Conservation (phyloP, 2,113 vertebrate species). For the Sylvicapra grimmia region DNA sequence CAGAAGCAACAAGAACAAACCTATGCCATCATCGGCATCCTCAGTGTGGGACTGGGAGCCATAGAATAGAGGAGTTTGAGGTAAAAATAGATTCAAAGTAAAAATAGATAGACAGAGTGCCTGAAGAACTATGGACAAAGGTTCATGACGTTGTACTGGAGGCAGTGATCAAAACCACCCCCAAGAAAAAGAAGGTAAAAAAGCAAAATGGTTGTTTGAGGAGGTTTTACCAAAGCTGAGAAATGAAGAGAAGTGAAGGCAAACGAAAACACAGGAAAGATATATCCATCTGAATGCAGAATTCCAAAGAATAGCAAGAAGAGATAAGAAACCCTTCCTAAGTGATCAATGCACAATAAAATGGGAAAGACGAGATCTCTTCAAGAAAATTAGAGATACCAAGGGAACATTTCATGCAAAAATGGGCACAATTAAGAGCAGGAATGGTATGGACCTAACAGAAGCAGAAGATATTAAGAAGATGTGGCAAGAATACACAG, state of each 20-base stretch:
- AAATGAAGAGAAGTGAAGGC: not conserved
- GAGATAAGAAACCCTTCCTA: not conserved
- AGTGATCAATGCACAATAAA: not conserved
- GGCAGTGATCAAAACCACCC: not conserved
- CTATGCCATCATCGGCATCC: not conserved
- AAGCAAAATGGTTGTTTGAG: not conserved
- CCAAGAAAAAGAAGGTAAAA: not conserved
- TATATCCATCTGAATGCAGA: not conserved
- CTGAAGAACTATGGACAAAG: not conserved
- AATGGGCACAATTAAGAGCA: not conserved
- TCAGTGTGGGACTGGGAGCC: not conserved
- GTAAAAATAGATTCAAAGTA: not conserved
- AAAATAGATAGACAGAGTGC: not conserved
- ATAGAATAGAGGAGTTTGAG: not conserved
- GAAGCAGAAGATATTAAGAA: not conserved
- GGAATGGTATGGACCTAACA: not conserved
- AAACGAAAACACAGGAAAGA: not conserved
- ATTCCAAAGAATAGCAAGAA: not conserved
- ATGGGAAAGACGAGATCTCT: not conserved
- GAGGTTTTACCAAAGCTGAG: not conserved
- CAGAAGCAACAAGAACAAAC: not conserved
- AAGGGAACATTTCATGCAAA: not conserved
- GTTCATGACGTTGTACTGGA: not conserved
- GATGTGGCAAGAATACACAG: not conserved
- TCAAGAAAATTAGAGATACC: not conserved